Evolutionary conservation across 1,140 invertebrate genomes (phyloP).

Genomic region (Drosophila novamexicana): DNA sequence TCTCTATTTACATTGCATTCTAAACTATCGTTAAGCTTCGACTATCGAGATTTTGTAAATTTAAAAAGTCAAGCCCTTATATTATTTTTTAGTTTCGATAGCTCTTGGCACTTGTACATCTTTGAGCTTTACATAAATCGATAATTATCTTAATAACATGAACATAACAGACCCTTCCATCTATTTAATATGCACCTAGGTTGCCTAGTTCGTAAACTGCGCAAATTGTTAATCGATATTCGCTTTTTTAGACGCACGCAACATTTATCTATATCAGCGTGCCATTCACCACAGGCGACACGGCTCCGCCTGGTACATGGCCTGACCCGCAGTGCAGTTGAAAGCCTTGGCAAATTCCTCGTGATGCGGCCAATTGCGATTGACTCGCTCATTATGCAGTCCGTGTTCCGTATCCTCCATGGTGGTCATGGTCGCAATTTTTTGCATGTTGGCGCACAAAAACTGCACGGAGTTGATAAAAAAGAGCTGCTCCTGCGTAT

Average conservation of each 20-base stretch:
- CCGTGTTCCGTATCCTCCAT: constrained; percentile 48
- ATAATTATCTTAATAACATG: background rate
- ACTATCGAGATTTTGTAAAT: too few species aligned
- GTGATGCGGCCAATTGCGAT: constrained; percentile 63
- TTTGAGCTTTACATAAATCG: background rate
- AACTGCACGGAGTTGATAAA: constrained; percentile 69
- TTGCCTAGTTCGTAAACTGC: background rate
- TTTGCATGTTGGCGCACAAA: constrained; percentile 56
- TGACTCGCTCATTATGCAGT: constrained; percentile 58
- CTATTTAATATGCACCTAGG: background rate
- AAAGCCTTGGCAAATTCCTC: constrained; percentile 59
- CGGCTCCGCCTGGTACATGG: constrained; percentile 39
- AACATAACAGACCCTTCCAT: background rate
- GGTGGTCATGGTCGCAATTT: constrained; percentile 29
- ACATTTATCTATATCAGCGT: constrained; percentile 1
- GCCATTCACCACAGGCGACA: constrained; percentile 50
- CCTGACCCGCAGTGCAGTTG: constrained; percentile 44
- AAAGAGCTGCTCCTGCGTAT: constrained; percentile 52
- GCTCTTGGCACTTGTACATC: too few species aligned
- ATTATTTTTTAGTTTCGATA: too few species aligned
- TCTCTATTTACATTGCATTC: too few species aligned
- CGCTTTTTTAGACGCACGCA: constrained; percentile 14
- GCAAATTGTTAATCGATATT: constrained; percentile 33
- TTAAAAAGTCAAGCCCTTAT: too few species aligned
- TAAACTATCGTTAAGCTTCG: too few species aligned